Base-by-base conservation (phyloP, 2,113 vertebrate species). In the Lontra canadensis region DNA sequence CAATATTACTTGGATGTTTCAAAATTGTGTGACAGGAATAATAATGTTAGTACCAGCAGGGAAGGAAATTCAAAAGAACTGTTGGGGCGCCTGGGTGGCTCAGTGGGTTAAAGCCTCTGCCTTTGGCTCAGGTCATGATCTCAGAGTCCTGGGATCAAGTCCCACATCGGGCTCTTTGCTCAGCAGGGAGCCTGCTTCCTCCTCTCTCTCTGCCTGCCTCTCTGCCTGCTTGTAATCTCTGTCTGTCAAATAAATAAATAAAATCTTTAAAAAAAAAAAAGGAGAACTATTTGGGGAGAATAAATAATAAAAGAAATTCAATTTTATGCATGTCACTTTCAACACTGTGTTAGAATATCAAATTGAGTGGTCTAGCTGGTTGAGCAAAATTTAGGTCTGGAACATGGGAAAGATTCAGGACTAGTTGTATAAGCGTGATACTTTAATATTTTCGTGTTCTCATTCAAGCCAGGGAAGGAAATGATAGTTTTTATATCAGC, bases 21-120 rank as follows among this genome's bases (percentile, higher is more conserved):
- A 57, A 96, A 96, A 92, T 36, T 87, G 55, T 86, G 21, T 82
- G 71, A 73, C 63, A 93, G 14, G 26, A 91, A 89, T 95, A 82
- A 92, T 71, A 71, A 61, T 86, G 47, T 55, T 89, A 71, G 13
- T 23, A 73, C 5, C 74, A 17, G 4, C 25, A 81, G 3, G 18
- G 12, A 91, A 95, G 21, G 67, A 3, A n/a, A 78, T 94, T 90
- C 49, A 73, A 25, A 87, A 94, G 8, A 73, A 79, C 11, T 95
- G 39, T 91, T 71, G 42, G 42, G 42, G 42, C 1, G 42, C 42
- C 42, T 42, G 42, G 42, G 42, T 42, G 42, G 42, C 42, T 42
- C 42, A 42, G 42, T 4, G 42, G 42, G 42, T 42, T 42, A 42
- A 42, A 42, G 42, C 42, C 42, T 7, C 42, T 42, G 42, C 42